Conservation (phyloP, 2,797 vertebrate species). For the Anguilla marmorata region DNA sequence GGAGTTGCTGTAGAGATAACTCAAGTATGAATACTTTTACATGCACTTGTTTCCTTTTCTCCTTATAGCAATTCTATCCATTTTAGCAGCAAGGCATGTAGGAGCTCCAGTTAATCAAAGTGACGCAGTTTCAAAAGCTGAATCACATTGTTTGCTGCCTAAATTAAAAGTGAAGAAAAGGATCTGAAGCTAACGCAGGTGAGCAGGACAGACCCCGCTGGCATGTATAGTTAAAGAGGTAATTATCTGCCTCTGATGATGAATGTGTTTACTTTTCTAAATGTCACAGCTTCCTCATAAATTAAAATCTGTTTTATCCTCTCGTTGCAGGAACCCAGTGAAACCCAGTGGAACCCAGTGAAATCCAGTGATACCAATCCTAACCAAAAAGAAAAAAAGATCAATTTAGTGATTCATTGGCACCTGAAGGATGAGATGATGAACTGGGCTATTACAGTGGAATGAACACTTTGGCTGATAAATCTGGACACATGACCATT, state of each 20-base stretch:
- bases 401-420: neutral
- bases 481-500: slow-evolving; percentile 13
- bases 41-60: neutral
- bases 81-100: neutral
- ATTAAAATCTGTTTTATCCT: slow-evolving; percentile 44
- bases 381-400: neutral
- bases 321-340: neutral
- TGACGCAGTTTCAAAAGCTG: neutral
- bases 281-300: slow-evolving; percentile 70
- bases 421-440: neutral
- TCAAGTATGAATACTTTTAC: neutral
- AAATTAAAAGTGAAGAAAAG: slow-evolving; percentile 1
- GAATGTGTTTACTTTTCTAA: slow-evolving; percentile 73
- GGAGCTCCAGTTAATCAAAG: neutral
- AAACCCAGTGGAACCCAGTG: neutral
- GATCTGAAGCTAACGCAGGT: slow-evolving; percentile 1
- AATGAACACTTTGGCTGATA: neutral
- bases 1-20: neutral
- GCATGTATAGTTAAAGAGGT: slow-evolving; percentile 68
- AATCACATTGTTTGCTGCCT: neutral
- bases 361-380: neutral
- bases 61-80: neutral
- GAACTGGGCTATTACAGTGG: neutral
- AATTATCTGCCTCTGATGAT: slow-evolving; percentile 75
- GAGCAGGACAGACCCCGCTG: slow-evolving; percentile 45